These are phyloP conservation scores for Pantherophis vulpinus DNA, from an alignment of 2,797 vertebrate genomes.

Conservation along the genomic window DNA sequence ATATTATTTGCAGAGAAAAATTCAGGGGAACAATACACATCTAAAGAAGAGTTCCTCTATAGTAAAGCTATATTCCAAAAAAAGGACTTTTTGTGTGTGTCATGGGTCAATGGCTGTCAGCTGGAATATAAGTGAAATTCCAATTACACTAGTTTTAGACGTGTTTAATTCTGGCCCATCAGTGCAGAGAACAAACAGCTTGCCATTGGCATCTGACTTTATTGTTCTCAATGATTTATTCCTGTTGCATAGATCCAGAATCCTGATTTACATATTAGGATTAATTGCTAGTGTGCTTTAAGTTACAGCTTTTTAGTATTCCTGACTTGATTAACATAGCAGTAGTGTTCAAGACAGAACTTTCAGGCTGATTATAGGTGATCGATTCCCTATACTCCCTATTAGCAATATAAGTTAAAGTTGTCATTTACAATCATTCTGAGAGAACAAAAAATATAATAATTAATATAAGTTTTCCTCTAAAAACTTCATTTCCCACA, in stretches of 20 bases:
- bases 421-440: background rate
- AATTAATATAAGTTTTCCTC: background rate
- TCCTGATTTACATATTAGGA: background rate
- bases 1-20: background rate
- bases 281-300: background rate
- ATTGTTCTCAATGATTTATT: background rate
- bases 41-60: background rate
- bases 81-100: background rate
- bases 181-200: background rate
- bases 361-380: background rate
- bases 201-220: background rate
- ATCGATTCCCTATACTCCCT: background rate
- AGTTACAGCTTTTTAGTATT: background rate
- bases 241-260: background rate
- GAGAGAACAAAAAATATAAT: background rate
- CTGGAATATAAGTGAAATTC: background rate
- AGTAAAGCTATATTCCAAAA: background rate
- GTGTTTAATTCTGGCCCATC: background rate
- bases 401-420: background rate
- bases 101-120: background rate
- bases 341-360: background rate
- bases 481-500: background rate
- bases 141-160: background rate
- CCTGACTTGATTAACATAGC: background rate
- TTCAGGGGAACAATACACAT: background rate